Evolutionary conservation across 2,797 vertebrate genomes (phyloP).

Genomic region (Otolemur crassicaudatus): DNA sequence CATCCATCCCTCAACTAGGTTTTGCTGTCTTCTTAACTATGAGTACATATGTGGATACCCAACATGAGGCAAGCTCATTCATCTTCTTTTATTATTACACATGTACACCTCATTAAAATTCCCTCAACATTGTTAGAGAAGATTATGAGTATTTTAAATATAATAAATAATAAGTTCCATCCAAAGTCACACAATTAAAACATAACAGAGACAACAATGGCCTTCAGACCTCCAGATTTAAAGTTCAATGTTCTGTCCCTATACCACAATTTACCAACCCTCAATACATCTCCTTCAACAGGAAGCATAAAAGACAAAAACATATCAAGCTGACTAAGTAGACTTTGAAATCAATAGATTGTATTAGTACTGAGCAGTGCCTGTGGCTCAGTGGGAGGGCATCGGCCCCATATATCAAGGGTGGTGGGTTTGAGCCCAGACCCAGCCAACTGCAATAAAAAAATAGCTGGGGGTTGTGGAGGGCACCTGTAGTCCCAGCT

Average conservation of each 20-base stretch:
- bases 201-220: background rate
- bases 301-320: conserved; percentile 9
- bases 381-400: no score
- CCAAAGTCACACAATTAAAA: conserved; percentile 19
- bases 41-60: background rate
- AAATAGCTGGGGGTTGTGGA: no score
- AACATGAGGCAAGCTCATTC: background rate
- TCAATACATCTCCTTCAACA: conserved; percentile 18
- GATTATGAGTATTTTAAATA: conserved; percentile 51
- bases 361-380: no score
- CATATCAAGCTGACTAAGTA: background rate
- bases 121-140: background rate
- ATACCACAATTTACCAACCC: background rate
- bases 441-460: no score
- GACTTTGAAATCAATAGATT: background rate
- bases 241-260: conserved; percentile 18
- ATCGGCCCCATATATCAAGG: no score
- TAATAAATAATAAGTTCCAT: background rate
- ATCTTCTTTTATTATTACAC: background rate
- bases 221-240: background rate
- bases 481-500: no score
- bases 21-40: conserved; percentile 12
- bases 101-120: background rate
- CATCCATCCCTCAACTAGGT: background rate
- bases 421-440: no score